These are phyloP conservation scores for Sapajus apella DNA, from an alignment of 2,113 vertebrate genomes.

Conservation along the genomic window DNA sequence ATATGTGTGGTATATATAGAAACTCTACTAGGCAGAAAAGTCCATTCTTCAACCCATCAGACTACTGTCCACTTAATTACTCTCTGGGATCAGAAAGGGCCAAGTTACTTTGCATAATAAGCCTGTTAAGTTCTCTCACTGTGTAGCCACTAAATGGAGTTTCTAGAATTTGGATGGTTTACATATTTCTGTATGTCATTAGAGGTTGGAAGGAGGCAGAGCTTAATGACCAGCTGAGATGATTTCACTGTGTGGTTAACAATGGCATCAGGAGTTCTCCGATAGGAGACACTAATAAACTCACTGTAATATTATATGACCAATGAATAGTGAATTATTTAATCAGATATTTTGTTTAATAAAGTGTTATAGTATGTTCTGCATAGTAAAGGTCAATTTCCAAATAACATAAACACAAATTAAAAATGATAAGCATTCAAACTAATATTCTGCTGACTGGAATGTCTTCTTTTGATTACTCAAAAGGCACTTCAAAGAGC, in stretches of 20 bases:
- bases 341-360: constrained; percentile 49
- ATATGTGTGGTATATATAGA: constrained; percentile 28
- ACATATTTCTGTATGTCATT: constrained; percentile 44
- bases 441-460: not conserved
- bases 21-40: constrained; percentile 18
- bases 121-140: constrained; percentile 49
- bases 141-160: constrained; percentile 52
- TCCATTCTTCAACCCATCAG: constrained; percentile 6
- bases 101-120: constrained; percentile 50
- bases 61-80: constrained; percentile 51
- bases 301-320: constrained; percentile 31
- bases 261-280: constrained; percentile 37
- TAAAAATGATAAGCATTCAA: constrained; percentile 58
- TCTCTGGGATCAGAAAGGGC: constrained; percentile 48
- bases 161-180: constrained; percentile 49
- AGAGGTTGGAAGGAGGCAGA: constrained; percentile 34
- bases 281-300: constrained; percentile 46
- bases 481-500: constrained; percentile 27
- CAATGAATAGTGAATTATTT: constrained; percentile 17
- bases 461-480: constrained; percentile 21
- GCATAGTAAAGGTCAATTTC: constrained; percentile 42
- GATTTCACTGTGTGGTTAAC: constrained; percentile 50
- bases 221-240: constrained; percentile 53
- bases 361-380: constrained; percentile 31
- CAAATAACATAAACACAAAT: constrained; percentile 45